Percentiles rank a stretch among this genome's conserved stretches.
phyloP scores from a whole-genome alignment of 53 echinoderm and acorn worm genomes.

The Crossaster papposus region DNA sequence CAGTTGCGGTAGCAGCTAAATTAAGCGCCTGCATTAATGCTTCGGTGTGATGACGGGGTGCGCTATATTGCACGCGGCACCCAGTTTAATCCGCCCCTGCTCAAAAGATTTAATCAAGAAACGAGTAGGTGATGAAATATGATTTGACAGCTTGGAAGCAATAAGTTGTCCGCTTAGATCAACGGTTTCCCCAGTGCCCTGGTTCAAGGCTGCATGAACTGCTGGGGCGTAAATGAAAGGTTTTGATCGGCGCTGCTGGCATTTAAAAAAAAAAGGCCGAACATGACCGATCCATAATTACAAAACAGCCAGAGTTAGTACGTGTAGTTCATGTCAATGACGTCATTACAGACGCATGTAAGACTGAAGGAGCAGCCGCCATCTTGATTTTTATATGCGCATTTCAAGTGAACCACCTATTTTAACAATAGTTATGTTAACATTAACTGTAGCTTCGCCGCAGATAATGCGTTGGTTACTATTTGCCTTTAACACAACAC shows the following conservation, averaged over 20 bases:
- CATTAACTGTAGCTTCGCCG: not conserved
- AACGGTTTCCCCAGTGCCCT: constrained; percentile 9
- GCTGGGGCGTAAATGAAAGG: constrained; percentile 57
- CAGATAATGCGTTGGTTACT: not conserved
- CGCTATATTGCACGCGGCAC: constrained; percentile 18
- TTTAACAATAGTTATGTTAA: not conserved
- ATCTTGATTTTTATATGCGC: not conserved
- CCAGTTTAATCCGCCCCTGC: constrained; percentile 30
- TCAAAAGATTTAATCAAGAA: constrained; percentile 66
- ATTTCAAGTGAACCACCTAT: not conserved
- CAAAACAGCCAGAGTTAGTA: constrained; percentile 29
- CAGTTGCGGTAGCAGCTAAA: not conserved
- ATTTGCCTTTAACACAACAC: not conserved
- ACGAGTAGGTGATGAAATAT: constrained; percentile 62
- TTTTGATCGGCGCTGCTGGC: constrained; percentile 52
- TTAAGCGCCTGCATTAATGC: not conserved
- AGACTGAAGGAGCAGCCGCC: not conserved
- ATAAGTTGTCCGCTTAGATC: constrained; percentile 64
- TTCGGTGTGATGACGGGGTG: not conserved
- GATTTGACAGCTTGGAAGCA: constrained; percentile 64
- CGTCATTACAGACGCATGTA: not conserved
- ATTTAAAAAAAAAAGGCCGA: not conserved
- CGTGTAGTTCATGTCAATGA: not conserved
- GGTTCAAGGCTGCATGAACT: constrained; percentile 57
- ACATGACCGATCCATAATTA: constrained; percentile 34